Evolutionary conservation across 1,140 invertebrate genomes (phyloP).

Genomic region (Drosophila rufa): DNA sequence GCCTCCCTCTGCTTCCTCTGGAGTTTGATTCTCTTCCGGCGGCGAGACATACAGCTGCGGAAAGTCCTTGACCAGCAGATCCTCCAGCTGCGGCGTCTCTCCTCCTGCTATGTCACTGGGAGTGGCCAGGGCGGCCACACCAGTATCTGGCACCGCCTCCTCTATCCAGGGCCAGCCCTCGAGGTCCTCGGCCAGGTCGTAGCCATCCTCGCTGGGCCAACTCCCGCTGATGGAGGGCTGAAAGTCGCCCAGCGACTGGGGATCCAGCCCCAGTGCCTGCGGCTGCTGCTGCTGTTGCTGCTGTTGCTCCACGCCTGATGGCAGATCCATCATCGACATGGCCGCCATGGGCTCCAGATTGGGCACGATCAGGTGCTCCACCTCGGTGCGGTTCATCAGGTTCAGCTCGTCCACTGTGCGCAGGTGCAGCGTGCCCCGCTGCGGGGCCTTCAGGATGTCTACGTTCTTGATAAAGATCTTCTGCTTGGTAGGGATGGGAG

Average conservation of each 20-base stretch:
- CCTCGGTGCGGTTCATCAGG: conserved; percentile 82
- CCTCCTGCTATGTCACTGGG: conserved; percentile 4
- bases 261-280: conserved; percentile 33
- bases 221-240: conserved; percentile 43
- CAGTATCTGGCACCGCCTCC: conserved; percentile 37
- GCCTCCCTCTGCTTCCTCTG: neutral
- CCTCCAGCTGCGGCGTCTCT: conserved; percentile 26
- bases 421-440: conserved; percentile 74
- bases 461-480: conserved; percentile 84
- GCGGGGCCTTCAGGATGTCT: conserved; percentile 76
- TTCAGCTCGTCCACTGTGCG: conserved; percentile 84
- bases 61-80: conserved; percentile 65
- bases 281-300: conserved; percentile 11
- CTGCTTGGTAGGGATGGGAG: conserved; percentile 48
- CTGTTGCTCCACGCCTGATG: conserved; percentile 23
- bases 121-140: neutral
- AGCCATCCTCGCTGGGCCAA: conserved; percentile 68
- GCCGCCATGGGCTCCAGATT: conserved; percentile 90
- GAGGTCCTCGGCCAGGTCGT: conserved; percentile 69
- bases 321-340: conserved; percentile 86
- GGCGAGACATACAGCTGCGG: conserved; percentile 51
- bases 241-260: conserved; percentile 64
- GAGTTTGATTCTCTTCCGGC: neutral
- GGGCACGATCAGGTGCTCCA: conserved; percentile 78
- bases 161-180: conserved; percentile 73